Base-by-base conservation (phyloP, 2,888 invertebrate genomes). In the Seladonia tumulorum region DNA sequence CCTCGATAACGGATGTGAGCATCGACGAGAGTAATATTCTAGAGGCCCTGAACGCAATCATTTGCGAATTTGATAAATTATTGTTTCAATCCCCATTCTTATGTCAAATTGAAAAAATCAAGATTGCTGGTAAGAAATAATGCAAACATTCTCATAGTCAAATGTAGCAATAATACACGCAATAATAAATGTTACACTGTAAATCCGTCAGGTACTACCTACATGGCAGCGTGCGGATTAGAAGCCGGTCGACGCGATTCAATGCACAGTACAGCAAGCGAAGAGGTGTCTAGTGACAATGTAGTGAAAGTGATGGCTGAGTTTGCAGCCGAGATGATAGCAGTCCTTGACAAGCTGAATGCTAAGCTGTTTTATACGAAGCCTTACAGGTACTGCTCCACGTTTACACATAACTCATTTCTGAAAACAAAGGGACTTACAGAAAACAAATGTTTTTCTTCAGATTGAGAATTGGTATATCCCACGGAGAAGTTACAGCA, bases 221-320 rank as follows among this genome's bases (percentile, higher is more conserved):
- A 99, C 93, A 99, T 99, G 99, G 99, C 99, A 2, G 99, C 99
- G 1, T 98, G 98, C 92, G 99, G 99, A 0, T 96, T 99, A 74
- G 97, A 98, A 91, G 97, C 98, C 0, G 97, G 96, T 49, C 96
- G 97, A 76, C 96, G 97, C 82, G 96, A 96, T 92, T 97, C 97
- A 3, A 95, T 92, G 89, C 93, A 90, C 71, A 92, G 91, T 73
- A 79, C 91, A 60, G 89, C 92, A 14, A 94, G 93, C 87, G 94
- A 91, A 86, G 95, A 89, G 16, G 81, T 82, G 77, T 88, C 35
- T n/a, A 74, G 29, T 7, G 88, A 90, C 25, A 88, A 96, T 88
- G 96, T 96, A 7, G 96, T 96, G 8, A 95, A 96, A 87, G 95
- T 96, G 0, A 95, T 98, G 95, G 96, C 97, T 1, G 96, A 97